Percentiles rank a stretch among this genome's conserved stretches.
Evolutionary conservation across 2,113 vertebrate species (phyloP).

Genomic region (Bubo scandiacus): DNA sequence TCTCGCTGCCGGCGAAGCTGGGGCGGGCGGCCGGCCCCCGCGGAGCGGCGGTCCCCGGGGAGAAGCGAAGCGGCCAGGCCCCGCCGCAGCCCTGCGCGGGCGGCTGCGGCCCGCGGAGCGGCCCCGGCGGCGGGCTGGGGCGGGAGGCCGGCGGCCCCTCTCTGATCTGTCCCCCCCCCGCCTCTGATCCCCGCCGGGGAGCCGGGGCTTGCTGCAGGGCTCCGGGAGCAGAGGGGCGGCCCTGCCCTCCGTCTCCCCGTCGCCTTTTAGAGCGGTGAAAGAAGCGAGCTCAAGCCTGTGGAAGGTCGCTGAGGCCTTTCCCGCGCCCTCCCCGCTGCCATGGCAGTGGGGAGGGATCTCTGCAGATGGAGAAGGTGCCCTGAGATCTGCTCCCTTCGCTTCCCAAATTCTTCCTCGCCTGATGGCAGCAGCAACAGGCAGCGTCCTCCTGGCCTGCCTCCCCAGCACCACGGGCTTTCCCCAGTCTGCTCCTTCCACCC

Average conservation of each 20-base stretch:
- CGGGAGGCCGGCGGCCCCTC: too few relatives aligned
- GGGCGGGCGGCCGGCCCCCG: background rate
- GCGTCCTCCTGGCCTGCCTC: background rate
- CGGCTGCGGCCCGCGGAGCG: background rate
- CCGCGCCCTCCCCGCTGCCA: background rate
- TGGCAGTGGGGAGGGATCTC: background rate
- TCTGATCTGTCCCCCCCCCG: background rate
- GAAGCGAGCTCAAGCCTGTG: background rate
- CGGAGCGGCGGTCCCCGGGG: background rate
- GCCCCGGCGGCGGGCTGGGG: background rate
- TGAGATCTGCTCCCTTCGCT: background rate
- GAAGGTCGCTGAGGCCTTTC: background rate
- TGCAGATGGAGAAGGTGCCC: background rate
- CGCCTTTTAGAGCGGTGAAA: background rate
- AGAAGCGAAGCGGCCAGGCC: background rate
- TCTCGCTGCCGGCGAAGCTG: background rate
- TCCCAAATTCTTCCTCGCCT: background rate
- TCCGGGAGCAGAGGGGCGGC: background rate
- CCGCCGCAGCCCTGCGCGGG: background rate
- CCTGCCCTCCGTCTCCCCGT: background rate
- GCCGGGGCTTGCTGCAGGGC: background rate
- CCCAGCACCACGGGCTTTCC: background rate
- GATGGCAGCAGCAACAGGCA: slow-evolving; percentile 8
- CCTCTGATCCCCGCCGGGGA: too few relatives aligned
- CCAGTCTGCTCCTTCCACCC: background rate